phyloP scores from a whole-genome alignment of 2,113 vertebrate species.

The Fulmarus glacialis region DNA sequence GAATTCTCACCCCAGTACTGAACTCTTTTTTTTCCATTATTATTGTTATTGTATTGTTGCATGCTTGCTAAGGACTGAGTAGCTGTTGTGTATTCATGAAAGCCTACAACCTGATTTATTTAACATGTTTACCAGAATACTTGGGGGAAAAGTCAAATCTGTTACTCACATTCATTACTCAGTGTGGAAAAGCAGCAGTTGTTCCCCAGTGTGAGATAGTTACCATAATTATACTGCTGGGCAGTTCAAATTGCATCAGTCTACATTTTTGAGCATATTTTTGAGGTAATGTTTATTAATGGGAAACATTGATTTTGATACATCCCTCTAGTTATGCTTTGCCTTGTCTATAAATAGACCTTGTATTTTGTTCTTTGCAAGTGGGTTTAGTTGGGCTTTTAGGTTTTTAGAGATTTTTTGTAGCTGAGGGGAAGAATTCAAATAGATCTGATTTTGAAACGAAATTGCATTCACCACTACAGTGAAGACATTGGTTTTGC shows the following conservation, averaged over 20 bases:
- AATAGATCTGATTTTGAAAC: background rate
- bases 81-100: constrained; percentile 1
- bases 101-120: constrained; percentile 27
- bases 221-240: constrained; percentile 39
- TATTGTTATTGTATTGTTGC: background rate
- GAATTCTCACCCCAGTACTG: background rate
- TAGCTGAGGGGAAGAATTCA: background rate
- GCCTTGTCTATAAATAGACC: background rate
- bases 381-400: background rate
- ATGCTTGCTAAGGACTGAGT: background rate
- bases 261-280: background rate
- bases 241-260: constrained; percentile 18
- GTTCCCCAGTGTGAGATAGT: background rate
- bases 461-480: background rate
- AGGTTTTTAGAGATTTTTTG: background rate
- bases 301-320: background rate
- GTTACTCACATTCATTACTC: constrained; percentile 53
- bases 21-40: background rate
- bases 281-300: constrained; percentile 28
- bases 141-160: background rate
- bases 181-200: constrained; percentile 27
- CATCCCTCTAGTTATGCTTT: background rate
- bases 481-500: background rate
- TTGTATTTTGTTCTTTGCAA: background rate
- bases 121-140: constrained; percentile 17